These are phyloP conservation scores for Neodon shergylaensis DNA, from an alignment of 2,113 vertebrate species.

Conservation along the genomic window DNA sequence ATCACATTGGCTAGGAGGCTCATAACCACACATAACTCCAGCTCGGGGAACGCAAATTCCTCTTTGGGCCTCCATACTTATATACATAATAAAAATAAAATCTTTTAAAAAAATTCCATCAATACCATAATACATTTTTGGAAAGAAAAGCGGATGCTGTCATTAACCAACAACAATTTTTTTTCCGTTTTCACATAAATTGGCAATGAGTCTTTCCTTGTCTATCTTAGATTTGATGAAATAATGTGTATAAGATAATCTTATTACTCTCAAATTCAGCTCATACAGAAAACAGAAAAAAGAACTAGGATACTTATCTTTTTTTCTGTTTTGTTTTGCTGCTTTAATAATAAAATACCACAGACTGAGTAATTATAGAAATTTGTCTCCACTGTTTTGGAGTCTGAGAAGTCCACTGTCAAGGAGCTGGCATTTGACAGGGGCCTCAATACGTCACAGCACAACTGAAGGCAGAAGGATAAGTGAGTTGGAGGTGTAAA, in stretches of 20 bases:
- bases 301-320: not conserved
- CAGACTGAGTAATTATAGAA: not conserved
- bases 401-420: not conserved
- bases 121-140: not conserved
- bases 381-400: not conserved
- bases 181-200: not conserved
- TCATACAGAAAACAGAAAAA: not conserved
- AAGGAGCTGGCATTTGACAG: not conserved
- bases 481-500: not conserved
- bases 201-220: not conserved
- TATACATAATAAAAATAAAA: not conserved
- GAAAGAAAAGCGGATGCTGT: not conserved
- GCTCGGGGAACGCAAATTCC: not conserved
- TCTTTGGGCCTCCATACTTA: not conserved
- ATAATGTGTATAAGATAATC: not conserved
- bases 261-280: not conserved
- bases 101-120: not conserved
- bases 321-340: not conserved
- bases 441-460: not conserved
- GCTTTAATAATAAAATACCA: not conserved
- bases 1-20: not conserved
- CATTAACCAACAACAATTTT: not conserved
- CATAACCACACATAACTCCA: not conserved
- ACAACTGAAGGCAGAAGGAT: not conserved
- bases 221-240: not conserved